phyloP scores from a whole-genome alignment of 2,113 vertebrate species.

The Passer domesticus region DNA sequence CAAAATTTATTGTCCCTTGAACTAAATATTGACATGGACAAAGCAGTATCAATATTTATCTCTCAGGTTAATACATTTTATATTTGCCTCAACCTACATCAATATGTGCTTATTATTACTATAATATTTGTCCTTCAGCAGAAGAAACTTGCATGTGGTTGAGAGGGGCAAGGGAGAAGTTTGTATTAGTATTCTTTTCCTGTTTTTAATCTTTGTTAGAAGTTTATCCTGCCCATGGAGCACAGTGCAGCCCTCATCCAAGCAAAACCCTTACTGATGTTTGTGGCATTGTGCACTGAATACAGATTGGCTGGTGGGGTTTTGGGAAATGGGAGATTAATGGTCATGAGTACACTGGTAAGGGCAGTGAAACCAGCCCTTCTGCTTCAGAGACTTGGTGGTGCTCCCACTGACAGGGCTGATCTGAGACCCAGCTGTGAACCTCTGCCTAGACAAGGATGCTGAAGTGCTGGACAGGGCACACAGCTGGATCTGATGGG shows the following conservation, averaged over 20 bases:
- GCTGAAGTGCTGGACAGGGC: not conserved
- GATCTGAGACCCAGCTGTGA: not conserved
- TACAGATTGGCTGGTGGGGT: not conserved
- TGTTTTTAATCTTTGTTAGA: not conserved
- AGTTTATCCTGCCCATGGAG: not conserved
- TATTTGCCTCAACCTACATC: conserved; percentile 33
- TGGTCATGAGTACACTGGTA: not conserved
- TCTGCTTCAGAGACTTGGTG: not conserved
- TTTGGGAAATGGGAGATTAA: not conserved
- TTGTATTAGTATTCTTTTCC: not conserved
- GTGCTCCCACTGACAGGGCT: fast-evolving
- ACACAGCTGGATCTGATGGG: not conserved
- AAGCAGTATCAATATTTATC: conserved; percentile 58
- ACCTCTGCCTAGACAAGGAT: fast-evolving
- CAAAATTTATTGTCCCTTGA: conserved; percentile 51
- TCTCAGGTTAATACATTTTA: conserved; percentile 58
- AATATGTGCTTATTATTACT: conserved; percentile 54
- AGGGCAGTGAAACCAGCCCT: not conserved
- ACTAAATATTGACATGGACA: conserved; percentile 59
- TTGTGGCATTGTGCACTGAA: not conserved
- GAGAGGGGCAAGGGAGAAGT: not conserved
- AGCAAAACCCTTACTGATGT: not conserved
- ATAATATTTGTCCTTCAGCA: conserved; percentile 53
- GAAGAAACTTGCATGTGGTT: not conserved
- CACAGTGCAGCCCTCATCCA: not conserved